Percentiles rank a stretch among this genome's conserved stretches.
These are phyloP conservation scores for Synergus laeviventris DNA, from an alignment of 2,888 invertebrate genomes.

Conservation along the genomic window DNA sequence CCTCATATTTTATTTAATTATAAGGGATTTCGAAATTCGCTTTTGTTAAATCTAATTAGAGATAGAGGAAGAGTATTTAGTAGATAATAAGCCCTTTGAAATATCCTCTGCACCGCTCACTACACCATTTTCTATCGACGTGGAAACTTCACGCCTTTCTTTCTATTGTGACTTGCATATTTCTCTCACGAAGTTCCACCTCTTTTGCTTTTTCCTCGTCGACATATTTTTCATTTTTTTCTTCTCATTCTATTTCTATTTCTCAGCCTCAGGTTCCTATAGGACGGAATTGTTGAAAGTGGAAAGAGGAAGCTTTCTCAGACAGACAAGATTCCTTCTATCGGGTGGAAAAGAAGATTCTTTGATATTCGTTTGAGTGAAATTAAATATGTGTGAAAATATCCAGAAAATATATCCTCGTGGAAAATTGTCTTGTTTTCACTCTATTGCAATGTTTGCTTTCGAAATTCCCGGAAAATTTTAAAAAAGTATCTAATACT, in stretches of 20 bases:
- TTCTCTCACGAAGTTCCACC: constrained; percentile 41
- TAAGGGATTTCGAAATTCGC: constrained; percentile 45
- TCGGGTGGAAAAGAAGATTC: constrained; percentile 34
- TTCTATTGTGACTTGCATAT: constrained; percentile 34
- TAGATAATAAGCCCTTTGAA: constrained; percentile 65
- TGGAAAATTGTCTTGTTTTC: background rate
- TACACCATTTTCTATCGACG: constrained; percentile 34
- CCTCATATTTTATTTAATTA: background rate
- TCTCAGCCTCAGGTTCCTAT: constrained; percentile 8
- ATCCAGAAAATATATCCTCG: background rate
- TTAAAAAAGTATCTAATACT: background rate
- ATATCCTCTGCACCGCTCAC: constrained; percentile 55
- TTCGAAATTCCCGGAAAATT: background rate
- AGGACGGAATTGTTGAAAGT: constrained; percentile 20
- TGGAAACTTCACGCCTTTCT: constrained; percentile 23
- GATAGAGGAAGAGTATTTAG: constrained; percentile 62
- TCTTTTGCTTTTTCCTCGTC: constrained; percentile 37
- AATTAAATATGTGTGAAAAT: constrained; percentile 29
- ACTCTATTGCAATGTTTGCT: background rate
- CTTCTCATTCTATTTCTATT: constrained; percentile 11
- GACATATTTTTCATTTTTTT: constrained; percentile 32
- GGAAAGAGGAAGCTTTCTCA: constrained; percentile 17
- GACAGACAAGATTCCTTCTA: constrained; percentile 27
- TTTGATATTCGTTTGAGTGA: constrained; percentile 24
- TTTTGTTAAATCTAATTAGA: constrained; percentile 59